Evolutionary conservation across 2,888 invertebrate genomes (phyloP).

Genomic region (Acanthosoma haemorrhoidale): DNA sequence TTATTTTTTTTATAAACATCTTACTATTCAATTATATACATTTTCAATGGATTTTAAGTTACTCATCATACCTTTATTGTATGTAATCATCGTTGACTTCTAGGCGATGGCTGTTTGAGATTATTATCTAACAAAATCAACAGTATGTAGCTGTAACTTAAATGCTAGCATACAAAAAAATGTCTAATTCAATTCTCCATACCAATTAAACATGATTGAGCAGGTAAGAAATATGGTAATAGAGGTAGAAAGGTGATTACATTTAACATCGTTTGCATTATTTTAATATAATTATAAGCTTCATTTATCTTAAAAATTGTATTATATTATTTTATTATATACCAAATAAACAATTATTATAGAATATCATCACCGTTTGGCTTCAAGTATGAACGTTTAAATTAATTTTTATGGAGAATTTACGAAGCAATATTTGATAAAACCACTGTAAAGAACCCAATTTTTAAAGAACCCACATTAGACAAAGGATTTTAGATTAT

Average conservation of each 20-base stretch:
- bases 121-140: no score
- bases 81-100: background rate
- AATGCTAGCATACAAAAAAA: background rate
- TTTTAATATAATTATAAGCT: background rate
- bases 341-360: background rate
- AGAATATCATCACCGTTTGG: background rate
- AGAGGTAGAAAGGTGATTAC: background rate
- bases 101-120: background rate
- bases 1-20: background rate
- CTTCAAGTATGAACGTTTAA: background rate
- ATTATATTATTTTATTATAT: no score
- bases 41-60: background rate
- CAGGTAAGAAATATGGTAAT: background rate
- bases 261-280: background rate
- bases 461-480: background rate
- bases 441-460: background rate
- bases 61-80: background rate
- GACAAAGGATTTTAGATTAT: background rate
- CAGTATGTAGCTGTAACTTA: background rate
- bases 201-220: background rate
- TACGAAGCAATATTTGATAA: background rate
- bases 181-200: background rate
- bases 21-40: background rate
- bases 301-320: background rate
- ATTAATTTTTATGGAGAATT: no score